Evolutionary conservation across 1,140 invertebrate species (phyloP), one percentile per base, ranked within the genome.

Genomic region (Sinonovacula constricta): DNA sequence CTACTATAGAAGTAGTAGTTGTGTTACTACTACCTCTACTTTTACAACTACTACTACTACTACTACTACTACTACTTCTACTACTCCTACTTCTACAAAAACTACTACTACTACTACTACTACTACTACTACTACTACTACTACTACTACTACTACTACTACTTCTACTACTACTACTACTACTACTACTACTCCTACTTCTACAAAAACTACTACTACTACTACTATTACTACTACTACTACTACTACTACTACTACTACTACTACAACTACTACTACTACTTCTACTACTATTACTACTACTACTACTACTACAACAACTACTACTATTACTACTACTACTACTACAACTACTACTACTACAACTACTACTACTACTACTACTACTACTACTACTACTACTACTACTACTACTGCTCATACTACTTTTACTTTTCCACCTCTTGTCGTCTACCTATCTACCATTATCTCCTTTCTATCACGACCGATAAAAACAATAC

Each of bases 301-400:
- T 7, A 67, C 34, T 39, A 67, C 63, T 34, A 67, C 63, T 57
- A 22, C 54, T 57, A 24, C 26, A 53, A n/a, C 51, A n/a, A 53
- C 51, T 53, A 2, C 51, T 53, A 53, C 51, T 53, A 53, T 7
- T n/a, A n/a, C n/a, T n/a, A n/a, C n/a, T n/a, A n/a, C n/a, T 53
- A 53, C 51, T 53, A 2, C 51, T 53, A 2, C 51, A n/a, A 53
- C 51, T 53, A 53, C 51, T 53, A 1, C 51, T 53, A 53, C 51
- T 53, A 7, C 51, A n/a, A 53, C 51, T 53, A 53, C 51, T 53
- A 53, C 51, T 53, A 2, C 51, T 53, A 53, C 51, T 65, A 65
- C 62, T 65, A 34, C 62, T 65, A 65, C 62, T 65, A 65, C 62
- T 65, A 65, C 62, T 65, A 65, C 62, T 34, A 65, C 62, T 65